Base-by-base conservation (phyloP, 2,888 invertebrate genomes). In the Pandemis cinnamomeana region DNA sequence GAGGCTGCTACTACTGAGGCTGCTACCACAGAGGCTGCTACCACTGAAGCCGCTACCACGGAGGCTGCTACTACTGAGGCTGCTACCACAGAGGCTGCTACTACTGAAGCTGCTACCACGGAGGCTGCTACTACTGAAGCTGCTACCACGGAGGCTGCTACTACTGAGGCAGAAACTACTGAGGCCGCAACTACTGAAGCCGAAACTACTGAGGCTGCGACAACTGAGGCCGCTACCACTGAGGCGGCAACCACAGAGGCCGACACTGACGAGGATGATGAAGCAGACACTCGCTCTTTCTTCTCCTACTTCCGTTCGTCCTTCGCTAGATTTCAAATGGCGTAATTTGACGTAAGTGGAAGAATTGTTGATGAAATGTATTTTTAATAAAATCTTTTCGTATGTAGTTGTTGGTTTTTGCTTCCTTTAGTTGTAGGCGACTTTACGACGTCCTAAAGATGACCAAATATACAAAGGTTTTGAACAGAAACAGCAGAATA, bases 211-310 rank as follows among this genome's bases (percentile, higher is more conserved):
- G 71, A 71, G 10, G 51, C 67, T 1, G 58, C 55, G 10, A 55
- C 67, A 13, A 44, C 44, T 20, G 46, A 46, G 8, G 46, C 46
- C 8, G 46, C 46, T 10, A 46, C 46, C 8, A 46, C 46, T 11
- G 46, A 46, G 46, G 46, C 8, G 2, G 46, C 46, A 10, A 46
- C 46, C 46, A 78, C 46, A 46, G 53, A 20, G 63, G 63, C 44
- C 10, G 48, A 20, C 7, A 44, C 44, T 42, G 58, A 68, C 7
- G 58, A 15, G 1, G 42, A 44, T n/a, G 68, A 70, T 27, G 69
- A 62, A 15, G 62, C 62, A 41, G 62, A 70, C n/a, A 41, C 70
- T 53, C 70, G 70, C 20, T 62, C 62, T 7, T 62, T 70, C 70
- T 70, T 62, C 62, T 62, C 61, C 11, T 62, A 51, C 11, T 62